Conservation (phyloP, 2,797 vertebrate species). For the Anas capensis region DNA sequence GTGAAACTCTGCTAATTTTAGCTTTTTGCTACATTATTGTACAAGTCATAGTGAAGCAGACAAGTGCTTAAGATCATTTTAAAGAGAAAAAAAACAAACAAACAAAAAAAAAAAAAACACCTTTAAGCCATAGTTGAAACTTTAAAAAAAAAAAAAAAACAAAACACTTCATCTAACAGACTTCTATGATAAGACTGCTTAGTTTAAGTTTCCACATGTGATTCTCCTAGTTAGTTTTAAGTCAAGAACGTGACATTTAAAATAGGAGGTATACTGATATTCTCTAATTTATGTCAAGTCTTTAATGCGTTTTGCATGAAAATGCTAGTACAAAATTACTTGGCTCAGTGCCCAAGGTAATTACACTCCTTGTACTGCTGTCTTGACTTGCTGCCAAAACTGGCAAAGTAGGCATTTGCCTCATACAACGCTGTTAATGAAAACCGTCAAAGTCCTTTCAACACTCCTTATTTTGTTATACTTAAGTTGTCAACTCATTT, state of each 20-base stretch:
- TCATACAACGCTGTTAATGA: conserved; percentile 52
- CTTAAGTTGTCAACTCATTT: conserved; percentile 60
- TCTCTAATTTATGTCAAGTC: conserved; percentile 53
- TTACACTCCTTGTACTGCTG: conserved; percentile 26
- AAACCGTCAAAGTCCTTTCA: conserved; percentile 65
- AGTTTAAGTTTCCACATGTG: background rate
- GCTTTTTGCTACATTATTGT: background rate
- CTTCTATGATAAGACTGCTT: background rate
- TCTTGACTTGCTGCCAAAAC: conserved; percentile 27
- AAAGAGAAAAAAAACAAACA: background rate
- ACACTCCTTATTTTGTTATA: conserved; percentile 48
- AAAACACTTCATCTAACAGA: background rate
- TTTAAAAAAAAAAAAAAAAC: background rate
- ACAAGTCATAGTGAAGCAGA: background rate
- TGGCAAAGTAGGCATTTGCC: conserved; percentile 45
- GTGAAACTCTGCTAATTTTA: background rate
- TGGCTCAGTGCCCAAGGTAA: conserved; percentile 58
- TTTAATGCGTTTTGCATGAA: conserved; percentile 50
- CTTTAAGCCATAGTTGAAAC: background rate
- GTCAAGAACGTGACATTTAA: conserved; percentile 36
- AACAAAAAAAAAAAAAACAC: background rate
- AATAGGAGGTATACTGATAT: background rate
- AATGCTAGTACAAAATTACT: conserved; percentile 31
- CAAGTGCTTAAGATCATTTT: background rate
- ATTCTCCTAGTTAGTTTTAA: conserved; percentile 29